Conservation (phyloP, 2,888 invertebrate species). For the Dicranocentrus wangi region DNA sequence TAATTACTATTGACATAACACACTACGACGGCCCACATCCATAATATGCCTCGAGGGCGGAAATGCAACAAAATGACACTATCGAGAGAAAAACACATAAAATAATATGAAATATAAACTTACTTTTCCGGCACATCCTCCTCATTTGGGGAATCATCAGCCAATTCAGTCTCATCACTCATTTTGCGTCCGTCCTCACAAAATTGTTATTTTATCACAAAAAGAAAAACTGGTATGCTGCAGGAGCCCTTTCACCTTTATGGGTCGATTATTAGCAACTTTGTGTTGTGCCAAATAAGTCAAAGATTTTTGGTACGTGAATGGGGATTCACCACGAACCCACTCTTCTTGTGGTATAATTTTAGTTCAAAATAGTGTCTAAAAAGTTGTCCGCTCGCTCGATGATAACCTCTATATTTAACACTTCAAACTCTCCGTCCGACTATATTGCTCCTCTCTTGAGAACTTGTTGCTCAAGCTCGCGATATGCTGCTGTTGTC, state of each 20-base stretch:
- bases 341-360: constrained; percentile 23
- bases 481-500: no score
- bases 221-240: constrained; percentile 4
- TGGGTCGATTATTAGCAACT: neutral
- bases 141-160: constrained; percentile 81
- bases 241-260: neutral
- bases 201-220: neutral
- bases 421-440: constrained; percentile 3
- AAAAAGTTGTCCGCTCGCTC: constrained; percentile 9
- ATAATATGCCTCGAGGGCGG: no score
- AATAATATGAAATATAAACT: constrained; percentile 36
- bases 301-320: constrained; percentile 51
- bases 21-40: no score
- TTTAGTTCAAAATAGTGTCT: constrained; percentile 27
- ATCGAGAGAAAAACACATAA: constrained; percentile 8
- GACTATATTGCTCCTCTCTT: neutral
- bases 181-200: constrained; percentile 50
- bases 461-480: constrained; percentile 43
- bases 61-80: constrained; percentile 37
- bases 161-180: constrained; percentile 72
- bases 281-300: constrained; percentile 41
- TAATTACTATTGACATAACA: constrained; percentile 8
- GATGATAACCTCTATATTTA: constrained; percentile 14
- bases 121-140: constrained; percentile 80
- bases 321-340: constrained; percentile 34